A percentile compares a stretch with the other conserved stretches of the same genome.
Conservation (phyloP, 2,797 vertebrate genomes). For the Pseudochirops cupreus region DNA sequence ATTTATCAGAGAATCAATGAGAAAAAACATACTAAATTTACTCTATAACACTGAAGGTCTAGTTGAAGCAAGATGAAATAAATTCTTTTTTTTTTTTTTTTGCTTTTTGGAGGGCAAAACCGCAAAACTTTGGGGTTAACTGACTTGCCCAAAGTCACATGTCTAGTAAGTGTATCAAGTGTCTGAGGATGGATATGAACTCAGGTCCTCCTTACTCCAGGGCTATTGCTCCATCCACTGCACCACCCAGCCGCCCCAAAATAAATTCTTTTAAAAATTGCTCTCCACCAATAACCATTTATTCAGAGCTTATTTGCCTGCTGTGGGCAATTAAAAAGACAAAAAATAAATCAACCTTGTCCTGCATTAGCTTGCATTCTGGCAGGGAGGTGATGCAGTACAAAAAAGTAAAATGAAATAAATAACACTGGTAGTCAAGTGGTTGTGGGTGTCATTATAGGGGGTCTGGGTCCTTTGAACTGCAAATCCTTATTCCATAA, state of each 20-base stretch:
- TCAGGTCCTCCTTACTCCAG: no score
- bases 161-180: no score
- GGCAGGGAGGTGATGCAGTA: not conserved
- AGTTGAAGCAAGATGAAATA: not conserved
- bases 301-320: not conserved
- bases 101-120: no score
- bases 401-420: not conserved
- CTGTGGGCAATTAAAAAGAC: not conserved
- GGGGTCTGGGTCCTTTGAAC: not conserved
- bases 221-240: no score
- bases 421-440: not conserved
- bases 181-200: no score
- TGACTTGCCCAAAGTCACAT: no score
- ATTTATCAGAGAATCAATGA: not conserved
- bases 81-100: not conserved
- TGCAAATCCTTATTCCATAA: not conserved
- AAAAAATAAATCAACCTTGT: not conserved
- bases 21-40: not conserved
- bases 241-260: not conserved
- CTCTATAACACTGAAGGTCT: not conserved
- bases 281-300: not conserved
- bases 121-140: no score
- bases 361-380: not conserved
- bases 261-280: not conserved
- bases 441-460: not conserved